Conservation (phyloP, 2,888 invertebrate species). For the Drosophila subquinaria region DNA sequence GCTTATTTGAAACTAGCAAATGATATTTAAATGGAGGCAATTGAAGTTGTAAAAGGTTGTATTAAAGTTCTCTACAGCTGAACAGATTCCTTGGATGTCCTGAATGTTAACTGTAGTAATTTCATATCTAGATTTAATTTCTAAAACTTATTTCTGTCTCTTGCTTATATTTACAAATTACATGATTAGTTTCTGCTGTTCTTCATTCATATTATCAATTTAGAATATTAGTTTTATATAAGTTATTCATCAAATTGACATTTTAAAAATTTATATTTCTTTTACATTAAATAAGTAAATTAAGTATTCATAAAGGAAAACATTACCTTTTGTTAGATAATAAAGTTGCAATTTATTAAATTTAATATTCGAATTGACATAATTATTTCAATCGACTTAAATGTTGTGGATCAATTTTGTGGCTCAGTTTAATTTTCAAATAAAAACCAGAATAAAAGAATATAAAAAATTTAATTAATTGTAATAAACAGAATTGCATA, state of each 20-base stretch:
- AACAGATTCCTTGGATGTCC: neutral
- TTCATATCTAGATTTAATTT: neutral
- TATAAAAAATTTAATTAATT: neutral
- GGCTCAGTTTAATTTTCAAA: neutral
- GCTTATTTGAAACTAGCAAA: slow-evolving; percentile 23
- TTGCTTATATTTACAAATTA: too few species aligned
- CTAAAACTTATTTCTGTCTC: neutral
- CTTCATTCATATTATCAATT: neutral
- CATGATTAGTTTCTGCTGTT: too few species aligned
- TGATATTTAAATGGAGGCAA: slow-evolving; percentile 15
- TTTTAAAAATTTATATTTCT: too few species aligned
- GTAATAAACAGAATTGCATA: neutral
- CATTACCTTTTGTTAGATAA: too few species aligned
- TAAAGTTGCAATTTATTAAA: neutral
- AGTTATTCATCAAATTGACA: too few species aligned
- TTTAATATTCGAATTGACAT: neutral
- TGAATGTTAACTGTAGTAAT: neutral
- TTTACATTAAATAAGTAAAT: too few species aligned
- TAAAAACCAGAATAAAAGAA: neutral
- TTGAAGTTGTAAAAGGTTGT: neutral
- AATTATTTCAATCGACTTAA: neutral
- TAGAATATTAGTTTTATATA: neutral
- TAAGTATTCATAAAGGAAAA: too few species aligned
- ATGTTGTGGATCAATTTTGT: neutral
- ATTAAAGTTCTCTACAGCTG: neutral